Base-by-base conservation (phyloP, 2,113 vertebrate genomes). In the Orycteropus afer region DNA sequence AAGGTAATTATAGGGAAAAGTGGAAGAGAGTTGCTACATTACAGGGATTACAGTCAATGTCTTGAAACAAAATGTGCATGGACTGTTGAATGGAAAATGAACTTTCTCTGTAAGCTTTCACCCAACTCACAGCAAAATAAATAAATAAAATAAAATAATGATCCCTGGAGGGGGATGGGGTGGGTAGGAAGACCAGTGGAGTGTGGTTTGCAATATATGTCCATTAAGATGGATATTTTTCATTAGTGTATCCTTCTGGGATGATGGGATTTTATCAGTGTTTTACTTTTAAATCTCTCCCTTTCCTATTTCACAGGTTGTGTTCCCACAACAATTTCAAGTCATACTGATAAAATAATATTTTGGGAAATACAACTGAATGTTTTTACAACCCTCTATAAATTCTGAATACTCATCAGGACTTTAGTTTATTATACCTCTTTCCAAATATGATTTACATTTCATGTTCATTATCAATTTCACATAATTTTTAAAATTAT, bases 261-360 rank as follows among this genome's bases (percentile, higher is more conserved):
- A 69, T 86, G 27, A 42, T 86, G 6, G 14, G 61, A 76, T 74
- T 93, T 88, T 87, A 77, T 25, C 65, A 59, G 8, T n/a, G 71
- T 77, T 95, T 95, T 83, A 85, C 65, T 88, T 96, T 94, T 57
- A 84, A 74, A 45, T 91, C 4, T 73, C 29, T 59, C 55, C 3
- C 22, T 93, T 96, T 86, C 8, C 17, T 92, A 85, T 88, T 71
- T 95, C 13, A 93, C 34, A 67, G 18, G 17, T 2, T 93, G 25
- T 25, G 40, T 63, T 5, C 45, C 20, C 25, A 86, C 40, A 84
- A 37, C 51, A 85, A 76, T 63, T 84, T 90, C 32, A 86, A 42
- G 5, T 55, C 32, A 74, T 59, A 49, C 2, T 14, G 42, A 95
- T 81, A 29, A 83, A 93, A 10, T 86, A 59, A 89, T 67, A 87